Evolutionary conservation across 2,797 vertebrate genomes (phyloP).

Genomic region (Vipera latastei): DNA sequence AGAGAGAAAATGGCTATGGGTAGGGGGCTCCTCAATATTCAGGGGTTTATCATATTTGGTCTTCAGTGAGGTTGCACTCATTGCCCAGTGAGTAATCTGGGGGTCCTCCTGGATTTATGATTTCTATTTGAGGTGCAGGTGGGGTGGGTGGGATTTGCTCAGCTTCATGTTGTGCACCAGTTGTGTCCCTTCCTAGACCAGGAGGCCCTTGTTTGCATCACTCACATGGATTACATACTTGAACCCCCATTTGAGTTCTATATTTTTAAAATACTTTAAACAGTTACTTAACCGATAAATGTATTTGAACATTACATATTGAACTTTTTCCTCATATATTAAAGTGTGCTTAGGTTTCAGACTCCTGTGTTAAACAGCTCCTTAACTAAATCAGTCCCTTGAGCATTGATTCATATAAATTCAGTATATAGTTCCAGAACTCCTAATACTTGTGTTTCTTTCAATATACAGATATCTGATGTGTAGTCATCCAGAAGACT

Average conservation of each 20-base stretch:
- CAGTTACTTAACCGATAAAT: not conserved
- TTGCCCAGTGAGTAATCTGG: not conserved
- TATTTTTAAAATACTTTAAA: not conserved
- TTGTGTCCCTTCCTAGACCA: not conserved
- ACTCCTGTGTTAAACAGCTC: not conserved
- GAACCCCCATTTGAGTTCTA: not conserved
- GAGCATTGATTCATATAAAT: not conserved
- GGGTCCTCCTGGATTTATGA: not conserved
- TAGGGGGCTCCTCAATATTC: not conserved
- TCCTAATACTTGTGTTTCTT: constrained; percentile 37
- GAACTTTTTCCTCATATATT: not conserved
- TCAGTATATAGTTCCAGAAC: constrained; percentile 28
- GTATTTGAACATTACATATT: not conserved
- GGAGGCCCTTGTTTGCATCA: not conserved
- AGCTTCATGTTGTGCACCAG: not conserved
- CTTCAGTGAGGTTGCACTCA: not conserved
- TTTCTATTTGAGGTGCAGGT: not conserved
- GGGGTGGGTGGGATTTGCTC: not conserved
- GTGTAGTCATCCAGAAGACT: constrained; percentile 97
- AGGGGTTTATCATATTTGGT: not conserved
- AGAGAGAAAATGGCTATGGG: not conserved
- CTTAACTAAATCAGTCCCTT: not conserved
- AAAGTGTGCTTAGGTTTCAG: not conserved
- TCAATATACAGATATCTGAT: constrained; percentile 86
- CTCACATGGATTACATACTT: not conserved